Conservation (phyloP, 2,113 vertebrate species). For the Thunnus maccoyii region DNA sequence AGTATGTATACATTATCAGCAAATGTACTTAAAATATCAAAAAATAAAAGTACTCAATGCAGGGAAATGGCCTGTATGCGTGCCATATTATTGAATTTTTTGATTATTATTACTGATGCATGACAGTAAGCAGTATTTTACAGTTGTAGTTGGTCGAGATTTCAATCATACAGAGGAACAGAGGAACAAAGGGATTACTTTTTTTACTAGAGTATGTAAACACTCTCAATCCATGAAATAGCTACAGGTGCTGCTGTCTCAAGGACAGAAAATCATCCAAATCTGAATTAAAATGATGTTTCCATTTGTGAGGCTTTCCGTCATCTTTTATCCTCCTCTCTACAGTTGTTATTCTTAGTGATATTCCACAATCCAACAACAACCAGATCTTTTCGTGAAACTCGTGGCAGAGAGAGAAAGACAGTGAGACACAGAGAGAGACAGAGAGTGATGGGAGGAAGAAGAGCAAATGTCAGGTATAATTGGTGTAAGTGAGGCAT, state of each 20-base stretch:
- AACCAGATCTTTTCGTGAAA: slow-evolving; percentile 4
- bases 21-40: too few species aligned
- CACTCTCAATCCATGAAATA: neutral
- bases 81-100: too few species aligned
- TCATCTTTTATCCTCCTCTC: neutral
- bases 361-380: neutral
- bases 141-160: too few species aligned
- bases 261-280: neutral
- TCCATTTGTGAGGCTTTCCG: neutral
- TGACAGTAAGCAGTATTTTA: too few species aligned
- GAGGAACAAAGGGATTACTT: neutral
- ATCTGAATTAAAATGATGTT: neutral
- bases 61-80: too few species aligned
- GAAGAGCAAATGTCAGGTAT: slow-evolving; percentile 63
- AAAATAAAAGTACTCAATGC: too few species aligned
- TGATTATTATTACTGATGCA: too few species aligned
- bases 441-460: slow-evolving; percentile 39
- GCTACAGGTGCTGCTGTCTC: neutral
- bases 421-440: slow-evolving; percentile 24
- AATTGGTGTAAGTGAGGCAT: slow-evolving; percentile 77
- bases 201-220: neutral
- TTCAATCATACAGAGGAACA: neutral
- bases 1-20: too few species aligned
- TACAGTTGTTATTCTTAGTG: neutral
- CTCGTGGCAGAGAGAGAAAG: neutral